These are phyloP conservation scores for Oscheius sp. DNA, from an alignment of 2,888 invertebrate species.

Conservation along the genomic window DNA sequence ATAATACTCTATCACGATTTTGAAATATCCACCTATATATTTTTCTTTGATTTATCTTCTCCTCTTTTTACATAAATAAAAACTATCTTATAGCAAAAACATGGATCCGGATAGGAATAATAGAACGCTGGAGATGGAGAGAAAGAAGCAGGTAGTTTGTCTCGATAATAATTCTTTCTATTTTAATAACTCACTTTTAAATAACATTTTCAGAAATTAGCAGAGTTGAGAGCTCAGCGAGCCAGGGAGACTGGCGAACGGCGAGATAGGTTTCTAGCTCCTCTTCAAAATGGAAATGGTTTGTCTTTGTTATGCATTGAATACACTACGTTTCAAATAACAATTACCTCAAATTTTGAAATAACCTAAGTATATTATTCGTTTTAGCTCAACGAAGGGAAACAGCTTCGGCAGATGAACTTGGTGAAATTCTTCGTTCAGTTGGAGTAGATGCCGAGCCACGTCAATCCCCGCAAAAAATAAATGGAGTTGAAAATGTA, in stretches of 20 bases:
- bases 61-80: too few relatives aligned
- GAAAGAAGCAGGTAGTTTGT: background rate
- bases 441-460: background rate
- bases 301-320: background rate
- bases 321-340: background rate
- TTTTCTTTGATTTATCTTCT: too few relatives aligned
- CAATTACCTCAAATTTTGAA: background rate
- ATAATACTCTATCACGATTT: too few relatives aligned
- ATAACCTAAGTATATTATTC: background rate
- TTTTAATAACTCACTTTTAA: background rate
- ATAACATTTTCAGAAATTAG: conserved; percentile 1
- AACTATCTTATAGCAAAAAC: too few relatives aligned
- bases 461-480: background rate
- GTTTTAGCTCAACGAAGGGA: background rate
- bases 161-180: background rate
- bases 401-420: background rate
- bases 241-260: background rate
- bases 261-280: background rate
- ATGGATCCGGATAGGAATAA: background rate
- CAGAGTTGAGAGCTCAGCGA: background rate
- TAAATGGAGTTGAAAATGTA: background rate
- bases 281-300: background rate
- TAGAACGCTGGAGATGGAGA: background rate
- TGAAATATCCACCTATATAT: too few relatives aligned
- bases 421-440: background rate